Base-by-base conservation (phyloP, 2,888 invertebrate genomes). In the Galerucella calmariensis region DNA sequence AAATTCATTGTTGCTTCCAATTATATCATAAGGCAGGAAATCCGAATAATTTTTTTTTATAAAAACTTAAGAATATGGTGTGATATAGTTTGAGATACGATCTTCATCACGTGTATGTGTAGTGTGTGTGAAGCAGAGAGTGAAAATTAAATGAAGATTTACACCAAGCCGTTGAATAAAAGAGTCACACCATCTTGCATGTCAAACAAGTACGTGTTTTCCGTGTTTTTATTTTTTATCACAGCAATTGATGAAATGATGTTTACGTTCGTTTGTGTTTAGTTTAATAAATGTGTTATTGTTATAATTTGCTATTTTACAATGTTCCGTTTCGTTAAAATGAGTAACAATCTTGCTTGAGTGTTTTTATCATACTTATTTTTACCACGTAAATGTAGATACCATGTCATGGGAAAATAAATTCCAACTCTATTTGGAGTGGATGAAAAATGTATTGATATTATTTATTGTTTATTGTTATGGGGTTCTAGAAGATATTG, bases 91-190 rank as follows among this genome's bases (percentile, higher is more conserved):
- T 20, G 46, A 41, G 71, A 71, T 71, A 71, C 5, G 56, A 71
- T 71, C 71, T 71, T 24, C 9, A 58, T 71, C 71, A 71, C 71
- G 71, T 73, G 16, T 53, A 16, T 53, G 53, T 53, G 16, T 53
- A 53, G 46, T 58, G 58, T 58, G 58, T 73, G 76, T 76, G 76
- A 69, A 74, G 66, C 74, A 62, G 66, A 76, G 72, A 76, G 76
- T 74, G 74, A 76, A 76, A 76, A 76, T 74, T 76, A 76, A 76
- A 70, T 75, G 69, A 69, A 75, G 75, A 75, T 75, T 75, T 75
- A 75, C 72, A 58, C 65, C 53, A 65, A 71, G 65, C 58, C 27
- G 58, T 58, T n/a, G 71, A 63, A 20, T 46, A 62, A 20, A 27
- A 66, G 70, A 69, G 72, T 72, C 75, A 75, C 75, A 75, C 72